Percentiles rank a stretch among this genome's conserved stretches.
Evolutionary conservation across 2,797 vertebrate species (phyloP).

Genomic region (Muscicapa comitata): DNA sequence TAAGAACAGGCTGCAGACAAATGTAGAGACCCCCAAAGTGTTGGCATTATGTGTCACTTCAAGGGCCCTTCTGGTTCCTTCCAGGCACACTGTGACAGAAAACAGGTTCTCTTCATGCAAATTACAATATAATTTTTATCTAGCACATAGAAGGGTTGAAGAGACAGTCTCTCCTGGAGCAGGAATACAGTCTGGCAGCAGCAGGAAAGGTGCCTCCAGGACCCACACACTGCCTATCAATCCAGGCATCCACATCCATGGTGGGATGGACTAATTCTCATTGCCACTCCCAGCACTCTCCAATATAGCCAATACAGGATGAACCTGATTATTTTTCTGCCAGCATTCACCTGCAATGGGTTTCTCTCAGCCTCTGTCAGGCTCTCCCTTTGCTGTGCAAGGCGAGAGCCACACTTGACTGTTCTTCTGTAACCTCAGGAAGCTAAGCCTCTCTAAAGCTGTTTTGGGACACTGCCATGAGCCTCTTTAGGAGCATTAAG

Average conservation of each 20-base stretch:
- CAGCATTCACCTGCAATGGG: neutral
- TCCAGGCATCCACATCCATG: neutral
- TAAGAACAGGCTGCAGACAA: conserved; percentile 33
- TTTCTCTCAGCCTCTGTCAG: neutral
- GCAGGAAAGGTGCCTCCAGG: neutral
- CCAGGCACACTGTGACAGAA: neutral
- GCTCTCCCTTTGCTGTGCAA: neutral
- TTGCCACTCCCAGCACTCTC: neutral
- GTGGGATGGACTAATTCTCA: neutral
- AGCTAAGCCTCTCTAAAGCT: neutral
- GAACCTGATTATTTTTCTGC: neutral
- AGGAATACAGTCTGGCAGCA: neutral
- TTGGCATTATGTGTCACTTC: neutral
- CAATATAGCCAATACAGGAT: neutral
- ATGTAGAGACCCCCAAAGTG: neutral
- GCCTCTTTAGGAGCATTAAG: neutral
- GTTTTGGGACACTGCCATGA: neutral
- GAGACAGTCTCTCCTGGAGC: neutral
- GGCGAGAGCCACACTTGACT: neutral
- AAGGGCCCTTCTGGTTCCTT: neutral
- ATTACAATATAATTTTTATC: neutral
- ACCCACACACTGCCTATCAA: neutral
- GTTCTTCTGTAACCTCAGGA: neutral
- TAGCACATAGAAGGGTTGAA: neutral
- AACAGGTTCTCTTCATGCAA: neutral